phyloP scores from a whole-genome alignment of 2,888 invertebrate species.

The Elegia similella region DNA sequence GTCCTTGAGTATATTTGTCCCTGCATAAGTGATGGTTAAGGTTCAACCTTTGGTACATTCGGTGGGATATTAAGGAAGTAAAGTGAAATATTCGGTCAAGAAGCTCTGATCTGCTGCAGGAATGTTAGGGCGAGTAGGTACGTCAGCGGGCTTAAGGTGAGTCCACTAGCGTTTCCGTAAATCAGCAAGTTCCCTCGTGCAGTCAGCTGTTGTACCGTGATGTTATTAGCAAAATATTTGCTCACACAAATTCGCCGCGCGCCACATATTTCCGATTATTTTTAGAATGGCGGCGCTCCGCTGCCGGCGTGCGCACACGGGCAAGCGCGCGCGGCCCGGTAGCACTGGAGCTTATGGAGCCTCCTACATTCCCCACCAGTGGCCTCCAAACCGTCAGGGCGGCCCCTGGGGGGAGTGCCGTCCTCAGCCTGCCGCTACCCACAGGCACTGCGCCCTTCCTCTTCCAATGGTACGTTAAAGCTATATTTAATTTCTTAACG shows the following conservation, averaged over 20 bases:
- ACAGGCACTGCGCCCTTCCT: constrained; percentile 65
- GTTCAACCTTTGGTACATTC: too few relatives aligned
- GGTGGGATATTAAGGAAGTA: too few relatives aligned
- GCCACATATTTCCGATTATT: constrained; percentile 78
- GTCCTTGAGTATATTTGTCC: too few relatives aligned
- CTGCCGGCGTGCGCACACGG: constrained; percentile 64
- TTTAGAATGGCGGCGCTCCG: constrained; percentile 76
- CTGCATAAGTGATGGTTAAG: too few relatives aligned
- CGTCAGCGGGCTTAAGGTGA: neutral
- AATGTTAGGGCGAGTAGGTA: neutral
- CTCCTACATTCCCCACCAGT: constrained; percentile 61
- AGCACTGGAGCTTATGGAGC: constrained; percentile 74
- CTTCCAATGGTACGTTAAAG: constrained; percentile 61
- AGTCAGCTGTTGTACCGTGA: constrained; percentile 31
- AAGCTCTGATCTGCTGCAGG: neutral
- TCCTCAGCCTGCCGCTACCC: constrained; percentile 52
- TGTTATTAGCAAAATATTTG: constrained; percentile 71
- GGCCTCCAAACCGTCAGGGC: constrained; percentile 55
- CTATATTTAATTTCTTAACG: constrained; percentile 11
- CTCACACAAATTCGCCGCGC: constrained; percentile 59
- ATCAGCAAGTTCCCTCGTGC: neutral
- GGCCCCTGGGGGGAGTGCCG: constrained; percentile 58
- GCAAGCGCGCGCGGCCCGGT: constrained; percentile 70
- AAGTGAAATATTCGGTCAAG: too few relatives aligned
- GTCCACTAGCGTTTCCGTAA: neutral